These are phyloP conservation scores for Fringilla coelebs DNA, from an alignment of 2,797 vertebrate species.

Conservation along the genomic window DNA sequence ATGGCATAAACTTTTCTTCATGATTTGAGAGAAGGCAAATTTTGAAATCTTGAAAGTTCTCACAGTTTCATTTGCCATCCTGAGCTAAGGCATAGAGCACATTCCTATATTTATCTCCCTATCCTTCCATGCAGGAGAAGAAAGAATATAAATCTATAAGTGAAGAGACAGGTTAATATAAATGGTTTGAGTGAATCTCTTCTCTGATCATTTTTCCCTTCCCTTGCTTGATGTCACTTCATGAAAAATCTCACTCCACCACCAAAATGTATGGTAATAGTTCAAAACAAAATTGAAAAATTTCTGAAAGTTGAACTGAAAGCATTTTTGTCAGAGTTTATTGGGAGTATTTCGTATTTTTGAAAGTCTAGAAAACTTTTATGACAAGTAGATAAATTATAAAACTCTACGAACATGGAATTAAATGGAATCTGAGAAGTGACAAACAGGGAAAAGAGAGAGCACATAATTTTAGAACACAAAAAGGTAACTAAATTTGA, in stretches of 20 bases:
- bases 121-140: conserved; percentile 21
- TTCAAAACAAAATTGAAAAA: conserved; percentile 77
- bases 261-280: conserved; percentile 65
- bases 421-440: conserved; percentile 79
- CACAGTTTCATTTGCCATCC: neutral
- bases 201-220: conserved; percentile 65
- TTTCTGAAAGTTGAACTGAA: conserved; percentile 76
- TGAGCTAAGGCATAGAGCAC: neutral
- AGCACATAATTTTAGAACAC: conserved; percentile 82
- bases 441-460: conserved; percentile 77
- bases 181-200: conserved; percentile 70
- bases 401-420: conserved; percentile 70
- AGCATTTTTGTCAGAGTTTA: conserved; percentile 74
- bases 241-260: conserved; percentile 52
- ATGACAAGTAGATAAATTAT: conserved; percentile 80
- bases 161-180: conserved; percentile 62
- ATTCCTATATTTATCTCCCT: conserved; percentile 48
- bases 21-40: neutral
- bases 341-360: conserved; percentile 69
- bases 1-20: neutral
- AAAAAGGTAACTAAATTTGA: conserved; percentile 81
- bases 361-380: conserved; percentile 78
- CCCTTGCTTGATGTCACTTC: conserved; percentile 56
- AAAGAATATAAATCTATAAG: conserved; percentile 59
- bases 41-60: conserved; percentile 2